These are phyloP conservation scores for Onchidella celtica DNA, from an alignment of 2,888 invertebrate genomes.

Conservation along the genomic window DNA sequence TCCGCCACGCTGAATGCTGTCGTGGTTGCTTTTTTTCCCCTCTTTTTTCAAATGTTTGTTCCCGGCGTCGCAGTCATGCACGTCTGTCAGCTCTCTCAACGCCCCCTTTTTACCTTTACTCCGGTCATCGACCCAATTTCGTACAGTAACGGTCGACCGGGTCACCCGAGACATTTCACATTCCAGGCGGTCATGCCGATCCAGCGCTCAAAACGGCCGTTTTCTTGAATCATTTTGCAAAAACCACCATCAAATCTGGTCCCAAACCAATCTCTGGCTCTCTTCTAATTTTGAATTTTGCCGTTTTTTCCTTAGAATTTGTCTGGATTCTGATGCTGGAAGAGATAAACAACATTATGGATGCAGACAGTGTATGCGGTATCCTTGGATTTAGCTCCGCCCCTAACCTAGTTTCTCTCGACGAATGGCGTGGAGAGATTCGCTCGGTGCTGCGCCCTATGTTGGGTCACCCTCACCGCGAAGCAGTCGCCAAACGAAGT, in stretches of 20 bases:
- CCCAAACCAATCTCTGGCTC: not conserved
- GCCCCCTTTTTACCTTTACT: not conserved
- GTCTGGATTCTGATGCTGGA: not conserved
- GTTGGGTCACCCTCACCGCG: not conserved
- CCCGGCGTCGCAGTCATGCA: not conserved
- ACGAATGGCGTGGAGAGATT: not conserved
- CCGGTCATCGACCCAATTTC: not conserved
- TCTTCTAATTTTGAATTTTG: not conserved
- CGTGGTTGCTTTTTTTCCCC: not conserved
- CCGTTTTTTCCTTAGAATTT: not conserved
- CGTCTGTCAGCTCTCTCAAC: not conserved
- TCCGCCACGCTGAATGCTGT: not conserved
- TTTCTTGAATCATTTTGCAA: not conserved
- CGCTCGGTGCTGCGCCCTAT: not conserved
- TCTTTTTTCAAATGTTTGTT: too few relatives aligned
- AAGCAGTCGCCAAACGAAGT: not conserved
- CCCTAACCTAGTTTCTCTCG: slow-evolving; percentile 34
- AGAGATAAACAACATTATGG: slow-evolving; percentile 25
- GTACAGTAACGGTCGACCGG: not conserved
- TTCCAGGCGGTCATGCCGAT: not conserved
- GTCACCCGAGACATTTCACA: not conserved
- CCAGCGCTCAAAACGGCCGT: not conserved
- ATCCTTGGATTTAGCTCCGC: slow-evolving; percentile 28
- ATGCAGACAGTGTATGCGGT: slow-evolving; percentile 30
- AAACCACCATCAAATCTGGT: not conserved